phyloP scores from a whole-genome alignment of 2,797 vertebrate species.

The Avahi laniger region DNA sequence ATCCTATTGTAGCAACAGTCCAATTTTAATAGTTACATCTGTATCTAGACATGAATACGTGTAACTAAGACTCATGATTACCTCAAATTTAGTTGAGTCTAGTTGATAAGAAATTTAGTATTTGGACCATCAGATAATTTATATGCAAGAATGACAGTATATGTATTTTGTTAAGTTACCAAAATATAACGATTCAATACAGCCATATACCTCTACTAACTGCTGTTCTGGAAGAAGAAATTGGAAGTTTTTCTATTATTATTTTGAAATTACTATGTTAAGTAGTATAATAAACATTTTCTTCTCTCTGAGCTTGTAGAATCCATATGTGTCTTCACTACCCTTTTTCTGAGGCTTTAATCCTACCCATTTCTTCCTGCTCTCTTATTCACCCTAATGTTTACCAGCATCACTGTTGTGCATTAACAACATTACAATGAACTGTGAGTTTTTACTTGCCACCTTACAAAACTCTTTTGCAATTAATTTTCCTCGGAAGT shows the following conservation, averaged over 20 bases:
- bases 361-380: not conserved
- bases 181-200: not conserved
- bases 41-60: not conserved
- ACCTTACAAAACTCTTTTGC: slow-evolving; percentile 16
- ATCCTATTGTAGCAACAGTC: not conserved
- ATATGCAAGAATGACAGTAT: slow-evolving; percentile 26
- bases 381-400: not conserved
- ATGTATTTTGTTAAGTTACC: not conserved
- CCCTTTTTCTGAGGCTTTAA: not conserved
- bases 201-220: not conserved
- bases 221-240: not conserved
- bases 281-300: not conserved
- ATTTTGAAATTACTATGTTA: not conserved
- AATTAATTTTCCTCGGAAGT: slow-evolving; percentile 16
- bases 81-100: not conserved
- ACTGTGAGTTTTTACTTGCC: not conserved
- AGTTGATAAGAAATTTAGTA: slow-evolving; percentile 9
- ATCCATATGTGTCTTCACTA: not conserved
- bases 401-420: not conserved
- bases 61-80: not conserved
- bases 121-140: not conserved
- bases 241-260: not conserved
- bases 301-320: not conserved
- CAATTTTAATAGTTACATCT: slow-evolving; percentile 3
- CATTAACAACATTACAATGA: not conserved